Conservation (phyloP, 2,888 invertebrate species). For the Sialis lutaria region DNA sequence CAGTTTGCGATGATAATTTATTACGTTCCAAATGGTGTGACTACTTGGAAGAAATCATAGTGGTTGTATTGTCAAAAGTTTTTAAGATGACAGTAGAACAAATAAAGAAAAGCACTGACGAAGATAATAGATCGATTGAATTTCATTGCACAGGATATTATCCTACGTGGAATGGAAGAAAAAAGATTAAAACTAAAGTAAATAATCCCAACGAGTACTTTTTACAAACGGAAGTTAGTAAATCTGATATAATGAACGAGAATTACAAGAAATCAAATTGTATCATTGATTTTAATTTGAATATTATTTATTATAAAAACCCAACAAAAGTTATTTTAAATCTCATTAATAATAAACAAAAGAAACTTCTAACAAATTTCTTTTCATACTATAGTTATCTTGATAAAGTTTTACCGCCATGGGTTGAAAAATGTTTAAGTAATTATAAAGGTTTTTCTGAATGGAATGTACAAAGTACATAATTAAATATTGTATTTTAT, state of each 20-base stretch:
- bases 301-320: slow-evolving; percentile 14
- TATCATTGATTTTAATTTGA: slow-evolving; percentile 19
- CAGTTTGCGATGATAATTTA: slow-evolving; percentile 12
- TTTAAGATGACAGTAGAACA: slow-evolving; percentile 18
- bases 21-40: slow-evolving; percentile 17
- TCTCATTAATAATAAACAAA: background rate
- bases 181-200: slow-evolving; percentile 13
- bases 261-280: slow-evolving; percentile 10
- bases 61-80: slow-evolving; percentile 19
- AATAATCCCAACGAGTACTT: slow-evolving; percentile 12
- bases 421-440: slow-evolving; percentile 15
- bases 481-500: no score
- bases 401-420: slow-evolving; percentile 15
- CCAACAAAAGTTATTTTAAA: slow-evolving; percentile 12
- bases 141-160: slow-evolving; percentile 19
- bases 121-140: slow-evolving; percentile 14
- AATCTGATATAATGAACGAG: slow-evolving; percentile 17
- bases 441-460: no score
- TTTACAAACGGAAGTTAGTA: slow-evolving; percentile 22
- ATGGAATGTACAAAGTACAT: no score
- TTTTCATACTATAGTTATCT: slow-evolving; percentile 17
- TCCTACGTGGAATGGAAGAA: slow-evolving; percentile 21
- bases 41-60: slow-evolving; percentile 16
- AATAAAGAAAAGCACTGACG: slow-evolving; percentile 15
- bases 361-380: slow-evolving; percentile 11